Evolutionary conservation across 2,888 invertebrate species (phyloP).

Genomic region (Cosmia trapezina): DNA sequence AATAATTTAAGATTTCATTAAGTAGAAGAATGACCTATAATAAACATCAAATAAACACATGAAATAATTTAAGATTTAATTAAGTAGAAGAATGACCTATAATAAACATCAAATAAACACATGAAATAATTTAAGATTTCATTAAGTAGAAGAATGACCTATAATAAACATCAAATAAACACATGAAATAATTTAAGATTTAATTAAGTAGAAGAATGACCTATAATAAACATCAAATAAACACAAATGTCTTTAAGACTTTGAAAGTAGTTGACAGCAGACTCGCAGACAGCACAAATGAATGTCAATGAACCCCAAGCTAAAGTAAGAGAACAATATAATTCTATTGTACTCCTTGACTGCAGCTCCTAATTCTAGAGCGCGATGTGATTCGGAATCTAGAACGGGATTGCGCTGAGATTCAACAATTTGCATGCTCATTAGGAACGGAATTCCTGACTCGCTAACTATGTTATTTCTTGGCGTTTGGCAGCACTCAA

Average conservation of each 20-base stretch:
- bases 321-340: constrained; percentile 3
- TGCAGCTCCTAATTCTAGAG: constrained; percentile 11
- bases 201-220: background rate
- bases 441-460: constrained; percentile 47
- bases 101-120: too few relatives aligned
- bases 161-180: too few relatives aligned
- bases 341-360: background rate
- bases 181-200: too few relatives aligned
- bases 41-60: too few relatives aligned
- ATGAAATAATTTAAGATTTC: too few relatives aligned
- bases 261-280: background rate
- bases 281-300: background rate
- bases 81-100: too few relatives aligned
- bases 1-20: too few relatives aligned
- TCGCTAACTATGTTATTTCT: constrained; percentile 48
- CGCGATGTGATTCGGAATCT: constrained; percentile 31
- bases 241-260: background rate
- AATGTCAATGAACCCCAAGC: background rate
- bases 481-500: constrained; percentile 40
- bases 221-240: background rate
- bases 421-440: constrained; percentile 51
- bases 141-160: too few relatives aligned
- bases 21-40: too few relatives aligned
- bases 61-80: too few relatives aligned
- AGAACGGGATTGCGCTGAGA: constrained; percentile 44